Conservation (phyloP, 2,888 invertebrate genomes). For the Synanthedon andrenaeformis region DNA sequence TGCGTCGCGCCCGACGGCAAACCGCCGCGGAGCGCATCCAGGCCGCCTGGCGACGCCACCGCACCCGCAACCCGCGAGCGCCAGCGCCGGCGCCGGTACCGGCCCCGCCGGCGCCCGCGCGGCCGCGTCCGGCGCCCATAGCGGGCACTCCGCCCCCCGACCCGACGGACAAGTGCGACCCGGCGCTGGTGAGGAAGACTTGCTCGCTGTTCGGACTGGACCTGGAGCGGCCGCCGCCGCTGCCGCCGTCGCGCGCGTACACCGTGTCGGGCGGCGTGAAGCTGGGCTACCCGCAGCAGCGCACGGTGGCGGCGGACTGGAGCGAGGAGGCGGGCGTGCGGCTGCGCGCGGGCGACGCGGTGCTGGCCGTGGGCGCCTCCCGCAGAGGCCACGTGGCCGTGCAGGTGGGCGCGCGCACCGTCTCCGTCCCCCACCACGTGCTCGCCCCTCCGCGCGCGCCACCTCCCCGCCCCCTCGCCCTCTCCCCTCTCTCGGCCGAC, state of each 20-base stretch:
- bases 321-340: constrained; percentile 58
- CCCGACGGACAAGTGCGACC: constrained; percentile 86
- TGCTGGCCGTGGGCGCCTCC: constrained; percentile 90
- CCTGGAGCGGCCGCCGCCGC: constrained; percentile 90
- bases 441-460: constrained; percentile 49
- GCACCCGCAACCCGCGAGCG: constrained; percentile 57
- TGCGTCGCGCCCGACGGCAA: constrained; percentile 81
- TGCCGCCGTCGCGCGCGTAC: constrained; percentile 91
- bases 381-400: constrained; percentile 89
- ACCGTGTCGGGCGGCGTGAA: constrained; percentile 92
- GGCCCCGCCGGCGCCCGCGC: constrained; percentile 49
- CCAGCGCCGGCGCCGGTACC: constrained; percentile 13
- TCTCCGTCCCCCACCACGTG: constrained; percentile 55
- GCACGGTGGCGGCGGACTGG: constrained; percentile 91
- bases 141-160: constrained; percentile 91
- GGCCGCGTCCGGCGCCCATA: constrained; percentile 90
- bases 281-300: constrained; percentile 91
- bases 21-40: constrained; percentile 88
- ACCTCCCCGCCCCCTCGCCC: constrained; percentile 30
- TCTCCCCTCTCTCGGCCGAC: constrained; percentile 28
- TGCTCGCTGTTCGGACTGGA: constrained; percentile 91
- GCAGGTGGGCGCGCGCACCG: constrained; percentile 63
- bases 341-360: constrained; percentile 78
- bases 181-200: constrained; percentile 89
- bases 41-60: constrained; percentile 87